Evolutionary conservation across 2,888 invertebrate species (phyloP), one percentile per base, ranked within the genome.

Genomic region (Acronicta leporina): DNA sequence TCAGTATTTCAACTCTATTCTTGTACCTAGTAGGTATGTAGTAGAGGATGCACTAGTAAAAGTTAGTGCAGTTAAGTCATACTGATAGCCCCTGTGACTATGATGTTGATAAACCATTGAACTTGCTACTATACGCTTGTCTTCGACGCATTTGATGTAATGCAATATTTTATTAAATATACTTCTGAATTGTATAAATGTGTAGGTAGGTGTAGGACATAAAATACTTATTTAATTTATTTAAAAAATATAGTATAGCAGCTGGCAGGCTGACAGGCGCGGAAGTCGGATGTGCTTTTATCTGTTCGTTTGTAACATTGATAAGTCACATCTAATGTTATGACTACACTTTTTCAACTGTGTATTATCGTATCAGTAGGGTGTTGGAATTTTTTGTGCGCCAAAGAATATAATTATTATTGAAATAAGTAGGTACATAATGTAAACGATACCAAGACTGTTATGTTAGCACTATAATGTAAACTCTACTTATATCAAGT

Each of bases 281-380:
- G 80, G 77, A 80, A 81, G 79, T 79, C 86, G 85, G 86, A 87
- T 85, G 85, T 85, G 73, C 71, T 76, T 84, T 85, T 90, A 90
- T 89, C 89, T 84, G 73, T 76, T 58, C 68, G 81, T 79, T 80
- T 75, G 83, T 82, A 72, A 81, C 76, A 87, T 84, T 87, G 90
- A 90, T 88, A 91, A 86, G 88, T 85, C 91, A 90, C 87, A 87
- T 87, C 77, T 85, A 82, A 80, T 79, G 81, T 80, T 80, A 83
- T 75, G 81, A 66, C 80, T 80, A 88, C 85, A 86, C 84, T 86
- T 68, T 82, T 84, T 75, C 72, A 82, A 84, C 80, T 73, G 79
- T 77, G 73, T 80, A 84, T 82, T 88, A 86, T 85, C 83, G 80
- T 82, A 83, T 85, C 82, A 77, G 77, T 68, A 74, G 80, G 52